These are phyloP conservation scores for Amblyornis subalaris DNA, from an alignment of 2,113 vertebrate species.

Conservation along the genomic window DNA sequence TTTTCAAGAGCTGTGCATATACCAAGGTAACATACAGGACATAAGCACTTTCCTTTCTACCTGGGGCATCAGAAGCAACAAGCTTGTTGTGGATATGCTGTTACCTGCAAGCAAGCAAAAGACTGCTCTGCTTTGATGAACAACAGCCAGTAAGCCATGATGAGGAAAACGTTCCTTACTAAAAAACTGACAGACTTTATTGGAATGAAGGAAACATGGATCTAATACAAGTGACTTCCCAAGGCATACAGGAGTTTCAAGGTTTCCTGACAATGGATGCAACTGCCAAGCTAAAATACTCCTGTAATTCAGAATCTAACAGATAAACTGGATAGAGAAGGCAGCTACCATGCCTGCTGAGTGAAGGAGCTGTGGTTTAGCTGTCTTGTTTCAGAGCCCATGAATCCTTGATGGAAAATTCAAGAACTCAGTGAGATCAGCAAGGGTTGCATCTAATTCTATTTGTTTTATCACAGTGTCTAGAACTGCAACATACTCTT, in stretches of 20 bases:
- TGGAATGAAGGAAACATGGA: background rate
- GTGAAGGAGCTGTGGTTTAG: background rate
- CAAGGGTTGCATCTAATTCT: background rate
- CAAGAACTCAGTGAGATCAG: background rate
- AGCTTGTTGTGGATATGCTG: background rate
- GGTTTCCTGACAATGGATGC: background rate
- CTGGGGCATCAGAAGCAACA: background rate
- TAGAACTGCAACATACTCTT: background rate
- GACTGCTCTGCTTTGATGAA: background rate
- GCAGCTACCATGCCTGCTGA: background rate
- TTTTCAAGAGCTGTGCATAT: background rate
- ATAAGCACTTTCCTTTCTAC: background rate
- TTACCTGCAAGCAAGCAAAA: background rate
- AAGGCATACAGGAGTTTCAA: background rate
- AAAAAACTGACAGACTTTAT: background rate
- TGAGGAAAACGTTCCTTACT: background rate
- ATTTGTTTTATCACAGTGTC: background rate
- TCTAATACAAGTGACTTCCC: rapidly evolving
- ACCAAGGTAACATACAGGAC: background rate
- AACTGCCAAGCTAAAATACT: background rate
- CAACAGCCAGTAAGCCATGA: background rate
- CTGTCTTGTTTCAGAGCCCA: background rate
- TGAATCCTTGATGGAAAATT: background rate
- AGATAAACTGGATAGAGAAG: background rate
- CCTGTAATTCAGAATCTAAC: background rate